Base-by-base conservation (phyloP, 2,113 vertebrate species). In the Nothobranchius furzeri region DNA sequence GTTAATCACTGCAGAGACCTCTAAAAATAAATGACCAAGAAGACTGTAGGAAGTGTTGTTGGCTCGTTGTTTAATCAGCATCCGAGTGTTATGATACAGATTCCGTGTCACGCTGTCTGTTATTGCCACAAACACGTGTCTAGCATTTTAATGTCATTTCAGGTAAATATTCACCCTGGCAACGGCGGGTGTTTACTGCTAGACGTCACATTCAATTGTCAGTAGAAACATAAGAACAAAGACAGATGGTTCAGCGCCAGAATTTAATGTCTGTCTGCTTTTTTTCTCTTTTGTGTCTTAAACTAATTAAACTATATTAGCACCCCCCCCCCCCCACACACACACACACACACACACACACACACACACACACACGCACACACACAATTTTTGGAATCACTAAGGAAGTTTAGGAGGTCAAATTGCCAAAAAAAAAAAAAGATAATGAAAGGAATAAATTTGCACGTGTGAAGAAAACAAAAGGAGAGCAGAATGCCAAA, bases 61-160 rank as follows among this genome's bases (percentile, higher is more conserved):
- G 68, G 65, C 47, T 51, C 67, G 80, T 87, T 89, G 84, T 89
- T 91, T 89, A 85, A 91, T 88, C 85, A 88, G 60, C 52, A 61
- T 37, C 49, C 48, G 70, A 72, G 55, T 68, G 73, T 85, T 76
- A 75, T 71, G 64, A 76, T 77, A 54, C 62, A 51, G 58, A 20
- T 64, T 73, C 60, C 43, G 14, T 7, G 56, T 76, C 58, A 54
- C 40, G 17, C 35, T 69, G 45, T 63, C 40, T 12, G 54, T 70
- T 67, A 73, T 80, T 76, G 52, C 54, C 25, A 13, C 47, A 73
- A 57, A 54, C 40, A 68, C 11, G 10, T 63, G 47, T 72, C 13
- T 73, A 50, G n/a, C 68, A 73, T 14, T 35, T 71, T 50, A 54
- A 75, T 74, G 58, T 40, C 10, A 4, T 56, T 48, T 61, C 50